Evolutionary conservation across 2,888 invertebrate genomes (phyloP), one percentile per base, ranked within the genome.

Genomic region (Empis stercorea): DNA sequence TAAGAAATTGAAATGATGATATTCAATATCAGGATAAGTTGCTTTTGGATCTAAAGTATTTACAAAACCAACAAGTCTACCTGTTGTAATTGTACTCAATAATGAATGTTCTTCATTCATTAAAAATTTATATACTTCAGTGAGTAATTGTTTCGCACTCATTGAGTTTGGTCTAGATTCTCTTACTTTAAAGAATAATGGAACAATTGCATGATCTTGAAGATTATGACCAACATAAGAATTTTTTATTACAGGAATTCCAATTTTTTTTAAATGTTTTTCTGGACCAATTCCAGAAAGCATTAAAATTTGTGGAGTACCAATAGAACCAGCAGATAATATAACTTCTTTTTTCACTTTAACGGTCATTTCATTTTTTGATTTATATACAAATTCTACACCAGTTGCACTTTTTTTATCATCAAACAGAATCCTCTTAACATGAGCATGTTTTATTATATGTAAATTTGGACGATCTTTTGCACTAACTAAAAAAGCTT

Each of bases 141-240:
- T 55, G 1, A 58, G 30, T 2, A 48, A 6, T 3, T 53, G 47
- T 13, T 45, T 49, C 9, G 15, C 9, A 10, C 52, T 44, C 1
- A 44, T 10, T n/a, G 49, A 37, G 4, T 44, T n/a, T 1, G 52
- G 45, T 11, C 16, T 47, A 4, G 50, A 47, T 2, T 47, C 50
- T 3, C 74, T 71, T 55, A 75, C 66, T 41, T 53, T 52, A 11
- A 57, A 49, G 11, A 55, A 45, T 6, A 60, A 1, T 6, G 54
- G 53, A 5, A 79, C 71, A 1, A 76, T 79, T 36, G 81, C 76
- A 61, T 87, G 87, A 58, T 87, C 87, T 64, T 86, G 85, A 1
- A 87, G 70, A 59, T 86, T 83, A 53, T 80, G 73, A 2, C 84
- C 84, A 1, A 86, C 84, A 47, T 39, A 30, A n/a, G 58, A 45